A percentile compares a stretch with the other conserved stretches of the same genome.
phyloP scores from a whole-genome alignment of 2,113 vertebrate species.

The Tragelaphus strepsiceros region DNA sequence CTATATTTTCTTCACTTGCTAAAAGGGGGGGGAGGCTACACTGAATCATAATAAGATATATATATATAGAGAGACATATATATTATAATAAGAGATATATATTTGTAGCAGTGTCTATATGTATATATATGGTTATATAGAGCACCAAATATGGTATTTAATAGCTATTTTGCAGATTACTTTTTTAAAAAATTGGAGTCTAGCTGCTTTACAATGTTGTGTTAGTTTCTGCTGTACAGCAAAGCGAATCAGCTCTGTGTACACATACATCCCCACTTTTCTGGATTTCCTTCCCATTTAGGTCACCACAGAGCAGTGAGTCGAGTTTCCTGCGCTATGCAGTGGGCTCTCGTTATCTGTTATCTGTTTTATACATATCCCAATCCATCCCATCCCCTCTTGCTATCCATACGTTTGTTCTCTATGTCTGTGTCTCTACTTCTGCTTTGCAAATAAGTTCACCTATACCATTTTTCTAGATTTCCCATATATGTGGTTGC shows the following conservation, averaged over 20 bases:
- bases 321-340: background rate
- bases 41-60: background rate
- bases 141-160: background rate
- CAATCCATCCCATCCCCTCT: background rate
- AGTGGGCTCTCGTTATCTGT: background rate
- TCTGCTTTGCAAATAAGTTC: background rate
- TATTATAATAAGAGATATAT: background rate
- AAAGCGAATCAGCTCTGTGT: background rate
- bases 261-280: background rate
- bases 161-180: background rate
- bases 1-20: background rate
- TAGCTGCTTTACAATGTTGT: background rate
- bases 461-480: background rate
- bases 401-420: background rate
- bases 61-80: background rate
- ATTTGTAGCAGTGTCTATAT: background rate
- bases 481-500: background rate
- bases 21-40: background rate
- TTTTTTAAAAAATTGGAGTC: background rate
- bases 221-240: background rate
- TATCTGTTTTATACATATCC: background rate
- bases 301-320: background rate
- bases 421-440: background rate
- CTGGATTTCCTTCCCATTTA: background rate
- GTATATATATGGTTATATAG: background rate